A percentile compares a stretch with the other conserved stretches of the same genome.
phyloP scores from a whole-genome alignment of 2,888 invertebrate species.

The Lydus trimaculatus region DNA sequence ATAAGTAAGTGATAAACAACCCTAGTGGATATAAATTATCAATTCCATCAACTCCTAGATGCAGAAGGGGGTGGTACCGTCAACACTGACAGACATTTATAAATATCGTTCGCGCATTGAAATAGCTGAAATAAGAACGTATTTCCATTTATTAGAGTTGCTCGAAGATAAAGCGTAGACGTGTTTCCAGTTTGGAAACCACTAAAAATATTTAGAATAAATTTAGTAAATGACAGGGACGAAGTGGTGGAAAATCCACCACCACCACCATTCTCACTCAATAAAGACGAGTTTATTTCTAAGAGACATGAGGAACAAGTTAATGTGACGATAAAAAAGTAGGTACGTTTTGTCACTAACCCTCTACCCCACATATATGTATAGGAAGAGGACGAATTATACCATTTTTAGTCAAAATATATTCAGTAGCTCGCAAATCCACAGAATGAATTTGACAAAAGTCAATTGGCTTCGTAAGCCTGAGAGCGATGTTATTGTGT shows the following conservation, averaged over 20 bases:
- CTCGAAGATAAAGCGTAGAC: constrained; percentile 30
- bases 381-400: neutral
- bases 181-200: constrained; percentile 13
- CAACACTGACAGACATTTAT: constrained; percentile 53
- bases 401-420: constrained; percentile 13
- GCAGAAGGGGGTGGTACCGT: constrained; percentile 40
- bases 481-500: constrained; percentile 51
- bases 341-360: no score
- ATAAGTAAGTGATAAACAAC: constrained; percentile 36
- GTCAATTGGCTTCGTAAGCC: constrained; percentile 59
- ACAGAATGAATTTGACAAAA: constrained; percentile 46
- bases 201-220: neutral
- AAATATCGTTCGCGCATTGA: constrained; percentile 49
- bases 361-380: no score
- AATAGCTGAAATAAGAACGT: constrained; percentile 49
- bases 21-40: constrained; percentile 54
- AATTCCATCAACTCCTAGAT: constrained; percentile 52
- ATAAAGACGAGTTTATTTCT: no score
- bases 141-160: constrained; percentile 46
- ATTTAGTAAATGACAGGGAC: neutral
- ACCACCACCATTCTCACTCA: neutral
- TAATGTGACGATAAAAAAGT: no score
- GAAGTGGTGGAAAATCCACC: neutral
- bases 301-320: no score
- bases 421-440: constrained; percentile 29